Percentiles rank a stretch among this genome's conserved stretches.
Conservation (phyloP, 2,888 invertebrate genomes). For the Apodemia duryi region DNA sequence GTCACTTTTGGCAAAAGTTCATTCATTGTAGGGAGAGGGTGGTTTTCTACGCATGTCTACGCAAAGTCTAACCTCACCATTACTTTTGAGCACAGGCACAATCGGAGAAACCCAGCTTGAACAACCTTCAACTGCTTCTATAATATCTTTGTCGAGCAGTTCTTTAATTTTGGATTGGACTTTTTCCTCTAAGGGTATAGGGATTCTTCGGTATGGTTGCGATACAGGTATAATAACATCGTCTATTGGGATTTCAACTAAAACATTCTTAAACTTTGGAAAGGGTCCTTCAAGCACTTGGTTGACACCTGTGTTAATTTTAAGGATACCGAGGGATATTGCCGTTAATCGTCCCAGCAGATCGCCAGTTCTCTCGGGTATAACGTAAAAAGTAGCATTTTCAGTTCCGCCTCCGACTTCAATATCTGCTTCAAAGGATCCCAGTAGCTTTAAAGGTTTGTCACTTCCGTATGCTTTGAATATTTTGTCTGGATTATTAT, state of each 20-base stretch:
- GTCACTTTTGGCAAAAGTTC: conserved; percentile 6
- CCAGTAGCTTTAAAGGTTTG: conserved; percentile 19
- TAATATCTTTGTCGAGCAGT: conserved; percentile 27
- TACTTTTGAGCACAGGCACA: conserved; percentile 24
- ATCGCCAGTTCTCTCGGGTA: conserved; percentile 29
- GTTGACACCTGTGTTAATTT: conserved; percentile 23
- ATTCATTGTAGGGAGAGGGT: background rate
- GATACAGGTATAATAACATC: conserved; percentile 25
- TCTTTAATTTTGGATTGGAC: conserved; percentile 27
- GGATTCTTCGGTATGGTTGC: conserved; percentile 30
- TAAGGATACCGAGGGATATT: conserved; percentile 24
- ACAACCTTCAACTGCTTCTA: conserved; percentile 27
- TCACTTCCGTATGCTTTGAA: conserved; percentile 25
- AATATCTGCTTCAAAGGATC: conserved; percentile 23
- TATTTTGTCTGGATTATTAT: conserved; percentile 20
- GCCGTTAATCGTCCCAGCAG: conserved; percentile 30
- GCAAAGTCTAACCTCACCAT: background rate
- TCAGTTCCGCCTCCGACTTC: background rate
- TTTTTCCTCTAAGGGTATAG: conserved; percentile 30
- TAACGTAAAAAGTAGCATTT: conserved; percentile 27
- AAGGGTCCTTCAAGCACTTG: conserved; percentile 21
- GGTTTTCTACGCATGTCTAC: conserved; percentile 2
- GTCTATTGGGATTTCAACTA: conserved; percentile 31
- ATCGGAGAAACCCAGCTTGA: conserved; percentile 30
- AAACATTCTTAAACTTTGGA: conserved; percentile 32